These are phyloP conservation scores for Apostichopus californicus DNA, from an alignment of 35 echinoderm and acorn worm genomes.

Conservation along the genomic window DNA sequence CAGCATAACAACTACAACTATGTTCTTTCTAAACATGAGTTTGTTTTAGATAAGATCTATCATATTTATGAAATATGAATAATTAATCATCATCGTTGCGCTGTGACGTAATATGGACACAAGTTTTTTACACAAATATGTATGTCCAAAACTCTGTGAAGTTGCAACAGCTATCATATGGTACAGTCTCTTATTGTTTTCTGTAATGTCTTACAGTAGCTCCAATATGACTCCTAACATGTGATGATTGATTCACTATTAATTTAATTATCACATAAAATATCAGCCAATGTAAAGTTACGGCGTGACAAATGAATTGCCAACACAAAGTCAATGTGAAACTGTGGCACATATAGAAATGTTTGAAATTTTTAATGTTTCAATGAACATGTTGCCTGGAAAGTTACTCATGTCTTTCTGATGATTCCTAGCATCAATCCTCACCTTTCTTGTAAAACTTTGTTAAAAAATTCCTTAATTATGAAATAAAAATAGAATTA, in stretches of 20 bases:
- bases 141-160: constrained; percentile 20
- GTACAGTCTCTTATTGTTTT: neutral
- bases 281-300: neutral
- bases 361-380: constrained; percentile 14
- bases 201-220: constrained; percentile 30
- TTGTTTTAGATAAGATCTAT: neutral
- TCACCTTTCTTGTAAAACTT: neutral
- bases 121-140: neutral
- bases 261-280: constrained; percentile 12
- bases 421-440: constrained; percentile 11
- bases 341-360: neutral
- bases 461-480: neutral
- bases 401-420: constrained; percentile 27
- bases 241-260: neutral
- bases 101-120: constrained; percentile 3
- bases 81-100: constrained; percentile 11
- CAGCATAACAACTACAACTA: neutral
- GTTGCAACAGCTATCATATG: neutral
- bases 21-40: neutral
- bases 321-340: constrained; percentile 21
- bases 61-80: constrained; percentile 20
- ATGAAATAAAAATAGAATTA: constrained; percentile 29
- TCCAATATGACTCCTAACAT: constrained; percentile 12
- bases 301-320: neutral
- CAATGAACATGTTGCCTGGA: neutral